Conservation (phyloP, 2,797 vertebrate genomes). For the Meriones psammophilus region DNA sequence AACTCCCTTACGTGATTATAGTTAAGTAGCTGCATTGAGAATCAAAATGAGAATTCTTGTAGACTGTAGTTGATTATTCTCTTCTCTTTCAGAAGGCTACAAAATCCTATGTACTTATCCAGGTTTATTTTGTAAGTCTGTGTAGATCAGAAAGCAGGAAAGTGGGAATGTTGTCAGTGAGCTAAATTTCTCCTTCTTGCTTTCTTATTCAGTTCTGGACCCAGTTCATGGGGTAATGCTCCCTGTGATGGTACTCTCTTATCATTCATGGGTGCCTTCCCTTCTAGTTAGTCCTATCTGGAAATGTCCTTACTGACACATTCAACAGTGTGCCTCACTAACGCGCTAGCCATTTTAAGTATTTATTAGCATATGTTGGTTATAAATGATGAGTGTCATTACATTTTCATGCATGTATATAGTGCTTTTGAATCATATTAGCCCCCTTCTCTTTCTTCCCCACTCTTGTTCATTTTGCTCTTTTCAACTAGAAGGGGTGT, state of each 20-base stretch:
- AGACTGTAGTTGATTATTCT: not conserved
- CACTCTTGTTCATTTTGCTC: not conserved
- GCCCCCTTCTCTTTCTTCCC: not conserved
- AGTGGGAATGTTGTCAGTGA: not conserved
- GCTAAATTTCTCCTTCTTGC: not conserved
- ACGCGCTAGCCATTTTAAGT: not conserved
- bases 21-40: not conserved
- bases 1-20: not conserved
- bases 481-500: not conserved
- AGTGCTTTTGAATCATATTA: not conserved
- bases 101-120: not conserved
- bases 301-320: not conserved
- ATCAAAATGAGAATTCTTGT: not conserved
- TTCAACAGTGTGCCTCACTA: not conserved
- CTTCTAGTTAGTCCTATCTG: not conserved
- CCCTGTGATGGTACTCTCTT: too few relatives aligned
- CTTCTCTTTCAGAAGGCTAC: not conserved
- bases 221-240: not conserved
- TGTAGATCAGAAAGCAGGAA: not conserved
- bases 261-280: not conserved
- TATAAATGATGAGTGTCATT: not conserved
- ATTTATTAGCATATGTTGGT: not conserved
- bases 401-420: not conserved
- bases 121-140: constrained; percentile 6
- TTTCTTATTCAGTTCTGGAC: not conserved